phyloP scores from a whole-genome alignment of 2,113 vertebrate genomes.

The Camelus dromedarius region DNA sequence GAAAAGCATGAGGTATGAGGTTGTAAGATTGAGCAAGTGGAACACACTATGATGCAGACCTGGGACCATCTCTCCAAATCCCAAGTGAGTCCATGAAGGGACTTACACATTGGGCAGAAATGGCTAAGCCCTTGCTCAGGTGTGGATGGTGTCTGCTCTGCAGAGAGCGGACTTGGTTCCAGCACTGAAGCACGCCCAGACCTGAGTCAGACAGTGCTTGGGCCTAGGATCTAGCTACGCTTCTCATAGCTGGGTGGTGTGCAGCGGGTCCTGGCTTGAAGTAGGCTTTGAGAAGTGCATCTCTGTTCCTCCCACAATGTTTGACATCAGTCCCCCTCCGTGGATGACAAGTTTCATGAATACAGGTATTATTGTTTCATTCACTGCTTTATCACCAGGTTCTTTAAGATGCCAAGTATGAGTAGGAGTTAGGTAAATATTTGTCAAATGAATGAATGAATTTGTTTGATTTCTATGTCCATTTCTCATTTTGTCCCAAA shows the following conservation, averaged over 20 bases:
- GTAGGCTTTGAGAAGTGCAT: background rate
- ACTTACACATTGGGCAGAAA: background rate
- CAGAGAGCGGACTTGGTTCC: background rate
- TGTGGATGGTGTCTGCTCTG: background rate
- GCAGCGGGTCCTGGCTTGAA: background rate
- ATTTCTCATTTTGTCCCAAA: background rate
- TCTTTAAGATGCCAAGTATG: background rate
- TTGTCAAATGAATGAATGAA: background rate
- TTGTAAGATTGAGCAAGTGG: background rate
- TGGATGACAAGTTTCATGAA: background rate
- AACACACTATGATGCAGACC: fast-evolving
- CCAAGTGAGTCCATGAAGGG: background rate
- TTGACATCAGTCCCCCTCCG: background rate
- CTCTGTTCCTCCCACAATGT: background rate
- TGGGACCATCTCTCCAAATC: background rate
- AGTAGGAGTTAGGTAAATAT: background rate
- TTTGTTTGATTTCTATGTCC: background rate
- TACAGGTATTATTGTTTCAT: background rate
- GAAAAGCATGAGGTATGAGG: background rate
- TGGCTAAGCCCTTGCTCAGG: background rate
- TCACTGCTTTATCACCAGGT: background rate
- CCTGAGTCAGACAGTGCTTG: background rate
- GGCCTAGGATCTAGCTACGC: no score
- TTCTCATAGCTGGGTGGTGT: background rate
- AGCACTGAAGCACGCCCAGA: background rate